Conservation (phyloP, 2,888 invertebrate species). For the Pterobdella sp. region DNA sequence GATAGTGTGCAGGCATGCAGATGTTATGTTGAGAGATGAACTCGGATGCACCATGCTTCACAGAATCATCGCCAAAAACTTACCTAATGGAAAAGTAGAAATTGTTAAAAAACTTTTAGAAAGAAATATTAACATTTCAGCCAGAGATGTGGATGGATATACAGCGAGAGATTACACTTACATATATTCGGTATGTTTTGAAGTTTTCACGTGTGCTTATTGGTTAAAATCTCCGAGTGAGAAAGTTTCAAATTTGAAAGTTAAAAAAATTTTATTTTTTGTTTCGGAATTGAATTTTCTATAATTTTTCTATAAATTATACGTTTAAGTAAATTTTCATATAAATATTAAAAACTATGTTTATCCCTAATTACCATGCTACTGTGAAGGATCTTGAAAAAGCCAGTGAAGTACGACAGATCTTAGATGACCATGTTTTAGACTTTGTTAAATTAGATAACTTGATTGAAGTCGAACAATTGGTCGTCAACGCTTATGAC, state of each 20-base stretch:
- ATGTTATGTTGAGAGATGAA: conserved; percentile 38
- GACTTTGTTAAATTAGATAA: conserved; percentile 37
- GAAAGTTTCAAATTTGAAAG: no score
- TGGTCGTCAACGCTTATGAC: conserved; percentile 46
- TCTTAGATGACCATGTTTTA: conserved; percentile 40
- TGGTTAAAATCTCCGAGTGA: no score
- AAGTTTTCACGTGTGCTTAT: not conserved
- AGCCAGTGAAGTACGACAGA: conserved; percentile 35
- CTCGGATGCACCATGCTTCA: conserved; percentile 41
- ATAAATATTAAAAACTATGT: no score
- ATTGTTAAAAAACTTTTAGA: conserved; percentile 39
- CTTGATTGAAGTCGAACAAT: conserved; percentile 40
- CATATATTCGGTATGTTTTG: conserved; percentile 33
- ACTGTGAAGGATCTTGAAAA: no score
- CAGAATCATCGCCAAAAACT: conserved; percentile 35
- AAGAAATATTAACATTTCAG: conserved; percentile 40
- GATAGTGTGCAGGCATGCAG: conserved; percentile 39
- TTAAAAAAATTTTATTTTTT: no score
- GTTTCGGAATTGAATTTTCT: no score
- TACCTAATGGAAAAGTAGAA: conserved; percentile 36
- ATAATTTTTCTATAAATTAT: no score
- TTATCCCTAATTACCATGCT: no score
- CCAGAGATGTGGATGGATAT: conserved; percentile 40
- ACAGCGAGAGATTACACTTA: conserved; percentile 41
- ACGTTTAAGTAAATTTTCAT: no score